A percentile compares a stretch with the other conserved stretches of the same genome.
phyloP scores from a whole-genome alignment of 2,797 vertebrate genomes.

The Toxotes lorentzi region DNA sequence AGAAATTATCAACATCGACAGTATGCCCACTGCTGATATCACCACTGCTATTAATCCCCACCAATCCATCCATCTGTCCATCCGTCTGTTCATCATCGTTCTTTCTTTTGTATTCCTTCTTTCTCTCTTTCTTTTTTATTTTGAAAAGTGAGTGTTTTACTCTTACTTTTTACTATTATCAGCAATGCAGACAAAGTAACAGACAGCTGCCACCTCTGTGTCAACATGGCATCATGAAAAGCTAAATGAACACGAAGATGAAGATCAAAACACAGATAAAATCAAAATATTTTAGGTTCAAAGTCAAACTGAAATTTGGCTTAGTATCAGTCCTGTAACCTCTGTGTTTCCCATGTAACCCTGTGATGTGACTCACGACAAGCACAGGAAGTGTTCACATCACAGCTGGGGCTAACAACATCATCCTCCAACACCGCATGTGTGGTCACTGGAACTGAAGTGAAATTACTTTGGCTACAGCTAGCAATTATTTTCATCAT shows the following conservation, averaged over 20 bases:
- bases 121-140: constrained; percentile 8
- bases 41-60: constrained; percentile 60
- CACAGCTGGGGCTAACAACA: too few relatives aligned
- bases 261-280: not conserved
- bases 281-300: not conserved
- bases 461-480: not conserved
- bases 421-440: too few relatives aligned
- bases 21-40: constrained; percentile 61
- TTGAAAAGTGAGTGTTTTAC: constrained; percentile 8
- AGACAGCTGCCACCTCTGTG: not conserved
- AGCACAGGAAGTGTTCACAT: too few relatives aligned
- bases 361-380: too few relatives aligned
- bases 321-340: not conserved
- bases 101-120: constrained; percentile 9
- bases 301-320: not conserved
- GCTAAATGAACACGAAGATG: not conserved
- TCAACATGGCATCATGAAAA: not conserved
- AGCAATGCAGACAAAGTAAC: constrained; percentile 3
- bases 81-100: constrained; percentile 50
- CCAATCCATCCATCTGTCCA: constrained; percentile 51
- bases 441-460: not conserved
- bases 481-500: not conserved
- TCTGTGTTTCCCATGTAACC: not conserved
- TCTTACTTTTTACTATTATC: not conserved
- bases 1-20: constrained; percentile 73